phyloP scores from a whole-genome alignment of 2,113 vertebrate genomes.

The Colinus virginianus region DNA sequence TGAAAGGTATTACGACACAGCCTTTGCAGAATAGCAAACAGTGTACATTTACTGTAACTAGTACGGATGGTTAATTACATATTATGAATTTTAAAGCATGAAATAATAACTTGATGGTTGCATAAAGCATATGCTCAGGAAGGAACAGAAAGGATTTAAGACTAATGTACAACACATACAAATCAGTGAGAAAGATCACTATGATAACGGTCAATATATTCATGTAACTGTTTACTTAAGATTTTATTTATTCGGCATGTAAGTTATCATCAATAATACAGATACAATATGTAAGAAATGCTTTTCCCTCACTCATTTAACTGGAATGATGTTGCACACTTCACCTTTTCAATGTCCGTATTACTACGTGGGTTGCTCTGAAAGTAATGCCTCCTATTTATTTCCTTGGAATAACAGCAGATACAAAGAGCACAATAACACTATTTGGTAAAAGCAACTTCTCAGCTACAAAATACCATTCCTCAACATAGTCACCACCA shows the following conservation, averaged over 20 bases:
- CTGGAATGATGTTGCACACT: slow-evolving; percentile 21
- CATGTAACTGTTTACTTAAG: slow-evolving; percentile 27
- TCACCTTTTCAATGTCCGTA: neutral
- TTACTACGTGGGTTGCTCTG: neutral
- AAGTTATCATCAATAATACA: slow-evolving; percentile 52
- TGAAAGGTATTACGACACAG: neutral
- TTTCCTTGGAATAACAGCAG: neutral
- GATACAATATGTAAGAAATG: neutral
- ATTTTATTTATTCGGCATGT: slow-evolving; percentile 41
- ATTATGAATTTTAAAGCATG: slow-evolving; percentile 35
- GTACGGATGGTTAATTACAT: slow-evolving; percentile 30
- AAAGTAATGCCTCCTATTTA: neutral
- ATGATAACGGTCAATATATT: slow-evolving; percentile 49
- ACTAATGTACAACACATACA: slow-evolving; percentile 15
- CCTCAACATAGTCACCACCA: neutral
- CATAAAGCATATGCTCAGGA: slow-evolving; percentile 34
- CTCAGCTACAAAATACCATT: neutral
- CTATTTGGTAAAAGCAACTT: neutral
- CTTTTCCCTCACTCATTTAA: neutral
- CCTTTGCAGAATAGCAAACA: neutral
- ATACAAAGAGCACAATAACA: neutral
- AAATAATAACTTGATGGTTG: slow-evolving; percentile 47
- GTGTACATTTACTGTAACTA: slow-evolving; percentile 6
- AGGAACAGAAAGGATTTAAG: slow-evolving; percentile 40
- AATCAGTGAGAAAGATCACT: slow-evolving; percentile 44